Evolutionary conservation across 1,140 invertebrate genomes (phyloP).

Genomic region (Danaus melanippus): DNA sequence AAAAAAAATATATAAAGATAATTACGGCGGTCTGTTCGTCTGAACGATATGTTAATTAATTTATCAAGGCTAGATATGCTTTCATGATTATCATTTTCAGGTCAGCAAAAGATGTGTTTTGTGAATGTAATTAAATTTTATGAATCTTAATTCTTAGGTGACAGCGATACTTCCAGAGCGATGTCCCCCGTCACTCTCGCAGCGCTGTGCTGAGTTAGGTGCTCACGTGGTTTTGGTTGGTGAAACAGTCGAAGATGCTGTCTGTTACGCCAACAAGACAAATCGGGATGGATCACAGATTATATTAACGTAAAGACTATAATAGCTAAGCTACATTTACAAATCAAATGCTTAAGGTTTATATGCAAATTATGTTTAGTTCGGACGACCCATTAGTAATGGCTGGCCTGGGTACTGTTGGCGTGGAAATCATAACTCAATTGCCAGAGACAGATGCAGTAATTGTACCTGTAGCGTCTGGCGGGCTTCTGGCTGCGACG

Average conservation of each 20-base stretch:
- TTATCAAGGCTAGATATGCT: too few species aligned
- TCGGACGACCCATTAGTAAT: slow-evolving; percentile 48
- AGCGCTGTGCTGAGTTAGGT: slow-evolving; percentile 54
- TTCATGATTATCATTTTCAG: too few species aligned
- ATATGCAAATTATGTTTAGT: slow-evolving; percentile 20
- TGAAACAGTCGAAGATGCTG: slow-evolving; percentile 38
- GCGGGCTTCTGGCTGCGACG: slow-evolving; percentile 42
- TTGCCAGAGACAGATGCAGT: slow-evolving; percentile 57
- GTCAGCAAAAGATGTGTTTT: too few species aligned
- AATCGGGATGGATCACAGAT: slow-evolving; percentile 32
- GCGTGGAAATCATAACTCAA: slow-evolving; percentile 55
- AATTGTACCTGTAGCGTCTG: slow-evolving; percentile 46
- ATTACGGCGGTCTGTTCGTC: too few species aligned
- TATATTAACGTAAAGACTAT: slow-evolving; percentile 32
- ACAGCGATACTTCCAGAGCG: slow-evolving; percentile 44
- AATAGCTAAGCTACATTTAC: slow-evolving; percentile 2
- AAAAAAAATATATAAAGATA: too few species aligned
- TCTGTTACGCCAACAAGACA: slow-evolving; percentile 42
- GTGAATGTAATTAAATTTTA: too few species aligned
- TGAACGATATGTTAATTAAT: too few species aligned
- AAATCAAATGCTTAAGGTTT: not conserved
- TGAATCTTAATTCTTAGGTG: slow-evolving; percentile 24
- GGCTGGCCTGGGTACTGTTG: slow-evolving; percentile 53
- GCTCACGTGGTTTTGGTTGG: slow-evolving; percentile 49
- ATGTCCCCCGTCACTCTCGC: slow-evolving; percentile 36